phyloP scores from a whole-genome alignment of 2,888 invertebrate species.

The Petrolisthes cinctipes region DNA sequence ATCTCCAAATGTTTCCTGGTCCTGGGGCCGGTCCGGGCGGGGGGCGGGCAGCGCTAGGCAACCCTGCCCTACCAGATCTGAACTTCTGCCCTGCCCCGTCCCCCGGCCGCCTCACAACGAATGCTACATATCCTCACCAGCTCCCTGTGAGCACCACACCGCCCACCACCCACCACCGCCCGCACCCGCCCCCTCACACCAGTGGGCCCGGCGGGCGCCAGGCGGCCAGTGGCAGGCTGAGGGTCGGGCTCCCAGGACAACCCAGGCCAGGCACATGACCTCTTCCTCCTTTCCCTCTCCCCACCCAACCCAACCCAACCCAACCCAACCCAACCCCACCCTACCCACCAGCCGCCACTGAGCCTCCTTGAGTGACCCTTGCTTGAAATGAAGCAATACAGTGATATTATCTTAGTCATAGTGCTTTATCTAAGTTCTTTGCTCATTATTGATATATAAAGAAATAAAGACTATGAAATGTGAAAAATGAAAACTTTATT shows the following conservation, averaged over 20 bases:
- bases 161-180: constrained; percentile 52
- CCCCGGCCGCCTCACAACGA: constrained; percentile 59
- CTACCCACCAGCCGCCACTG: constrained; percentile 40
- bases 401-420: constrained; percentile 64
- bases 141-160: constrained; percentile 50
- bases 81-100: constrained; percentile 47
- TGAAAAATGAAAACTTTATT: constrained; percentile 57
- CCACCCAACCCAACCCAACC: background rate
- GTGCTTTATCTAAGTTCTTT: constrained; percentile 64
- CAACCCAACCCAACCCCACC: background rate
- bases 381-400: constrained; percentile 63
- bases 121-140: constrained; percentile 60
- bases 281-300: background rate
- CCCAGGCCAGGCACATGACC: background rate
- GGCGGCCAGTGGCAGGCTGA: constrained; percentile 46
- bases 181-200: constrained; percentile 40
- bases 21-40: constrained; percentile 54
- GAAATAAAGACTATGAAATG: constrained; percentile 58
- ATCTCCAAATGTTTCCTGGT: constrained; percentile 60
- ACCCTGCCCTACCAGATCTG: constrained; percentile 54
- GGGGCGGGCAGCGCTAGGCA: constrained; percentile 13
- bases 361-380: constrained; percentile 53
- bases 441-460: constrained; percentile 62
- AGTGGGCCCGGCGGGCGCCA: constrained; percentile 43
- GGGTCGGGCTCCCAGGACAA: constrained; percentile 47